Percentiles rank a stretch among this genome's conserved stretches.
These are phyloP conservation scores for Cydia amplana DNA, from an alignment of 1,140 invertebrate genomes.

Conservation along the genomic window DNA sequence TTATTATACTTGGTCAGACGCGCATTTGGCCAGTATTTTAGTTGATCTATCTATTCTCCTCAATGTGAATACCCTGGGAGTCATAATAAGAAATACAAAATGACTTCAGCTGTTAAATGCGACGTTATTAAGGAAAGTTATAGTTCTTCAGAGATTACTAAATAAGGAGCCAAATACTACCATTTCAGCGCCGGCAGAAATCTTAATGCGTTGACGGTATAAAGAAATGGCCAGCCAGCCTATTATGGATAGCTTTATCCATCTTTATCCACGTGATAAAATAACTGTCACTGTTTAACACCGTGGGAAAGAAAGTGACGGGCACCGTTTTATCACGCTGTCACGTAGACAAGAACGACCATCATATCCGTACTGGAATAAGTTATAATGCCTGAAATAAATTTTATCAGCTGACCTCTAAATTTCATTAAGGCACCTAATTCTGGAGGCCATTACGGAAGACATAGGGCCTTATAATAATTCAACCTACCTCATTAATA, in stretches of 20 bases:
- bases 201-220: constrained; percentile 15
- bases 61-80: constrained; percentile 32
- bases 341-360: too few species aligned
- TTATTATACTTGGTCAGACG: too few species aligned
- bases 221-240: constrained; percentile 17
- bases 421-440: constrained; percentile 19
- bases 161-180: neutral
- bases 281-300: too few species aligned
- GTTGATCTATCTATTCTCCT: neutral
- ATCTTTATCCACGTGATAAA: too few species aligned
- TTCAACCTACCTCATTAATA: neutral
- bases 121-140: constrained; percentile 14
- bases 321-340: too few species aligned
- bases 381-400: constrained; percentile 13
- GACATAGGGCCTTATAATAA: neutral
- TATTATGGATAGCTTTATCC: too few species aligned
- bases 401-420: constrained; percentile 18
- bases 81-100: constrained; percentile 19
- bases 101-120: neutral
- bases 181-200: neutral
- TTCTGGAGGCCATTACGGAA: neutral
- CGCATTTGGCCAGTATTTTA: too few species aligned
- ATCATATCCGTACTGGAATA: too few species aligned
- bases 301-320: too few species aligned
- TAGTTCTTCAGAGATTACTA: constrained; percentile 1